A percentile compares a stretch with the other conserved stretches of the same genome.
Evolutionary conservation across 2,797 vertebrate species (phyloP).

Genomic region (Lepilemur ruficaudatus): DNA sequence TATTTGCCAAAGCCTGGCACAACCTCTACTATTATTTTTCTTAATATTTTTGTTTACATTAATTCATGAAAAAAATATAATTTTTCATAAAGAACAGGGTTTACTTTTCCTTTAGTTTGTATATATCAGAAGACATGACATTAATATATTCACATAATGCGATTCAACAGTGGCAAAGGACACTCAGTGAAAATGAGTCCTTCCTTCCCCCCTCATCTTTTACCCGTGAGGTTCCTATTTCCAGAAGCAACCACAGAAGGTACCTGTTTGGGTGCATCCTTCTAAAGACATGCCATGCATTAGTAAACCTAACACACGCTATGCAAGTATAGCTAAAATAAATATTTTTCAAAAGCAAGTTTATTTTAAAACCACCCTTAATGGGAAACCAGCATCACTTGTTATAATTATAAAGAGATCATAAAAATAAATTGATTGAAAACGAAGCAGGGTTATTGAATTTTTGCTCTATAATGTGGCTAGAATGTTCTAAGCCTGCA

Average conservation of each 20-base stretch:
- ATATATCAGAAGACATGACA: neutral
- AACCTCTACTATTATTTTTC: neutral
- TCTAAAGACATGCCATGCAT: neutral
- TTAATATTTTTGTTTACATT: neutral
- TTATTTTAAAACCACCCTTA: conserved; percentile 37
- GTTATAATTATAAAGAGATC: conserved; percentile 11
- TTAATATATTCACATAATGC: neutral
- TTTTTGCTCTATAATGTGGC: neutral
- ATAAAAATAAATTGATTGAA: conserved; percentile 37
- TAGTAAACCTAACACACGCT: neutral
- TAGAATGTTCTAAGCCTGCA: neutral
- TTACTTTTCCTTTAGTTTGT: neutral
- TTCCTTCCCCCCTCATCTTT: neutral
- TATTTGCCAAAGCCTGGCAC: neutral
- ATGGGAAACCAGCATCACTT: neutral
- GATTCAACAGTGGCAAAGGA: neutral
- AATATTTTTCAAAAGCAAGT: neutral
- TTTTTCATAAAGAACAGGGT: neutral
- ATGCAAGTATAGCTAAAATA: conserved; percentile 28
- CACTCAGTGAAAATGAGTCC: neutral
- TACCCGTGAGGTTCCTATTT: neutral
- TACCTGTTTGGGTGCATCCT: neutral
- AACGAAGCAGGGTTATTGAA: neutral
- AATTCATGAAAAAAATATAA: neutral
- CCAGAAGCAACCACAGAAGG: neutral